Percentiles rank a stretch among this genome's conserved stretches.
These are phyloP conservation scores for Mantis religiosa DNA, from an alignment of 2,888 invertebrate genomes.

Conservation along the genomic window DNA sequence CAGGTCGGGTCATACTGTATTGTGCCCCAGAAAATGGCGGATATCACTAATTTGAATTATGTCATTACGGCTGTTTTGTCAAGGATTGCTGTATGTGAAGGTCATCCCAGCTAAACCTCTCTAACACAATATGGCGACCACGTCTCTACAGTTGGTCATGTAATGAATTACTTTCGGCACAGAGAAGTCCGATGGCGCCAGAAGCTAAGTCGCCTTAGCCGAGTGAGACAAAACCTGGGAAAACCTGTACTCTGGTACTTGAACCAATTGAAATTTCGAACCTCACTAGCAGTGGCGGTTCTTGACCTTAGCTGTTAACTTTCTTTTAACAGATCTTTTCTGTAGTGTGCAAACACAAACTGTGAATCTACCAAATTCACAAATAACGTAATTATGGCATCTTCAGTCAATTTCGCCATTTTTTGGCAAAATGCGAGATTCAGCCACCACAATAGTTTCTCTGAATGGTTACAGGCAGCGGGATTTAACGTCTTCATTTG, in stretches of 20 bases:
- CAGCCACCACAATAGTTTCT: too few species aligned
- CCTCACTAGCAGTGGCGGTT: neutral
- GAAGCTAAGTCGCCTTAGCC: neutral
- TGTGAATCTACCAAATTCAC: too few species aligned
- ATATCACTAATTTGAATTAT: neutral
- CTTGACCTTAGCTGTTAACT: too few species aligned
- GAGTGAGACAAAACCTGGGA: neutral
- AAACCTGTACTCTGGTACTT: neutral
- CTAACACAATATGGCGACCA: neutral
- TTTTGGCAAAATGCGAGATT: too few species aligned
- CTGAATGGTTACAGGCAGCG: too few species aligned
- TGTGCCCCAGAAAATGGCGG: neutral
- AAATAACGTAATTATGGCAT: too few species aligned
- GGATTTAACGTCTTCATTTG: too few species aligned
- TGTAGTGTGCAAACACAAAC: too few species aligned
- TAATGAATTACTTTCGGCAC: neutral
- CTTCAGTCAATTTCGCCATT: too few species aligned
- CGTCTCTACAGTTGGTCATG: neutral
- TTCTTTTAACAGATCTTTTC: too few species aligned
- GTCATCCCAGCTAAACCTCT: neutral
- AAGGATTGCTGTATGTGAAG: neutral
- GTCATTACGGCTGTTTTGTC: neutral
- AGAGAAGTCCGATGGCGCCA: neutral
- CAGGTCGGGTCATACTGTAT: neutral
- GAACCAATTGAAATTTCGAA: neutral